These are phyloP conservation scores for Acanthosepion pharaonis DNA, from an alignment of 2,888 invertebrate genomes.

Conservation along the genomic window DNA sequence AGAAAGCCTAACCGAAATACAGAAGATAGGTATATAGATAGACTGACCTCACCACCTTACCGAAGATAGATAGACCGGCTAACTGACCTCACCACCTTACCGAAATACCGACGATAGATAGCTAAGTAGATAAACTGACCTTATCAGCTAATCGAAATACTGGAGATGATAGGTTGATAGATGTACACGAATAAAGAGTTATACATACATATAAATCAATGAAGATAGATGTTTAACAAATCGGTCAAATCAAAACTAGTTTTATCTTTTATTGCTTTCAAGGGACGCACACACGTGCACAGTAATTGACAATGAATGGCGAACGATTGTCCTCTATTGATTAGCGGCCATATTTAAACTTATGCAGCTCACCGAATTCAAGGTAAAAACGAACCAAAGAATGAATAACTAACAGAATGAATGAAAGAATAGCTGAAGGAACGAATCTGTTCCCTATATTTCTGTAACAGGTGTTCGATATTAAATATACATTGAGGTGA, in stretches of 20 bases:
- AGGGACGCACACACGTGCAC: background rate
- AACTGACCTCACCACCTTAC: no score
- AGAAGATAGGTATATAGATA: no score
- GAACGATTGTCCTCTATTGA: background rate
- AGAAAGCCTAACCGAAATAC: no score
- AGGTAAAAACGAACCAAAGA: background rate
- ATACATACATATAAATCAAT: no score
- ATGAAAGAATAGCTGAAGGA: background rate
- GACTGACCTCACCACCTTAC: no score
- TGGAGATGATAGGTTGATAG: no score
- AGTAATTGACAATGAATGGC: background rate
- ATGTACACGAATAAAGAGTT: no score
- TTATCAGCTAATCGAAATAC: no score
- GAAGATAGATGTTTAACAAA: background rate
- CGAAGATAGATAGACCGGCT: no score
- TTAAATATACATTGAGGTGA: background rate
- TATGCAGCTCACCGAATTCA: background rate
- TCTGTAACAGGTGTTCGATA: background rate
- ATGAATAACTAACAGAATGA: background rate
- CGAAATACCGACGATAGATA: no score
- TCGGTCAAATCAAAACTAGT: background rate
- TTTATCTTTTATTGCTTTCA: background rate
- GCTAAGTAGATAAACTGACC: no score
- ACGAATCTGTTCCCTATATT: background rate
- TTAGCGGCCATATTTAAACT: background rate